A percentile compares a stretch with the other conserved stretches of the same genome.
Conservation (phyloP, 2,113 vertebrate species). For the Scolopax mira region DNA sequence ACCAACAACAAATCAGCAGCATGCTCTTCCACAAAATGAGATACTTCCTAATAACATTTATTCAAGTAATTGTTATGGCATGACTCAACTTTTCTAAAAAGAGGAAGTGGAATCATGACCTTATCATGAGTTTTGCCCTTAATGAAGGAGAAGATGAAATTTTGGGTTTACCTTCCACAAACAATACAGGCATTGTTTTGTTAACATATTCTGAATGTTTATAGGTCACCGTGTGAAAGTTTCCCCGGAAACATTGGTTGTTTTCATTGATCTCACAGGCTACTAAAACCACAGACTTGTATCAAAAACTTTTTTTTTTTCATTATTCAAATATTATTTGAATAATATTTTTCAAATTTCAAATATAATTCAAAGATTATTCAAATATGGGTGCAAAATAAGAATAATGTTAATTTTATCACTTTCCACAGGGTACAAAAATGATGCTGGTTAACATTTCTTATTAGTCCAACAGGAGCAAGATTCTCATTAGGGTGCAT, state of each 20-base stretch:
- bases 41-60: conserved; percentile 30
- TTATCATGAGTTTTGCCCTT: conserved; percentile 2
- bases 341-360: too few relatives aligned
- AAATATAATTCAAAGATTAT: too few relatives aligned
- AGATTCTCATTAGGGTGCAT: neutral
- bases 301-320: too few relatives aligned
- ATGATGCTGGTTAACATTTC: neutral
- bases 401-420: neutral
- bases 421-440: neutral
- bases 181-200: neutral
- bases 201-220: neutral
- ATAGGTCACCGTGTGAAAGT: neutral
- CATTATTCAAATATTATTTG: neutral
- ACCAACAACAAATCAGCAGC: neutral
- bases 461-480: neutral
- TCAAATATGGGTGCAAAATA: neutral
- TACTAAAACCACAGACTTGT: neutral
- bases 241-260: neutral
- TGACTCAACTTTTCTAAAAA: conserved; percentile 27
- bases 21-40: neutral
- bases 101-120: neutral
- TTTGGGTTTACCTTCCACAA: conserved; percentile 1
- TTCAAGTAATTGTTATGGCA: conserved; percentile 6
- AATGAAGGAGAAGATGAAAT: neutral
- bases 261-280: neutral